phyloP scores from a whole-genome alignment of 2,888 invertebrate species.

The Archips xylosteana region DNA sequence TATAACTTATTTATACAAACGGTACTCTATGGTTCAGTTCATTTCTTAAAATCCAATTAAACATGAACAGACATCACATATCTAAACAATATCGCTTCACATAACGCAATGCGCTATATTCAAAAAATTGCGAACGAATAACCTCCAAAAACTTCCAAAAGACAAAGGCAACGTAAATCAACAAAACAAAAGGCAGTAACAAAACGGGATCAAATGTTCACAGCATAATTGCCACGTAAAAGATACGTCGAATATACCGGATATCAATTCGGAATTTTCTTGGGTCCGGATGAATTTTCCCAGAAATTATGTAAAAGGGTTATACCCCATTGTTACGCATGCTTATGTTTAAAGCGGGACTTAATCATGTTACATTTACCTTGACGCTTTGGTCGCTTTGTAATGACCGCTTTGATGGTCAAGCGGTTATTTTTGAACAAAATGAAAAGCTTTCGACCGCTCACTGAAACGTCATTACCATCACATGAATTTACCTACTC shows the following conservation, averaged over 20 bases:
- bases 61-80: too few relatives aligned
- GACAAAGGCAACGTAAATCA: slow-evolving; percentile 30
- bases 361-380: not conserved
- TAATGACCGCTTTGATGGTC: not conserved
- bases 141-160: slow-evolving; percentile 7
- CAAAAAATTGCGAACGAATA: not conserved
- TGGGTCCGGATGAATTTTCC: slow-evolving; percentile 1
- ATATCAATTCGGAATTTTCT: slow-evolving; percentile 20
- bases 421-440: not conserved
- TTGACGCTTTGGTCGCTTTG: slow-evolving; percentile 1
- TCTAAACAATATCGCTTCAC: too few relatives aligned
- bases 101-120: too few relatives aligned
- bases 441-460: not conserved
- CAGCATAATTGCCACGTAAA: slow-evolving; percentile 27
- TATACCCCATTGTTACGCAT: not conserved
- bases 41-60: too few relatives aligned
- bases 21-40: too few relatives aligned
- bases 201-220: slow-evolving; percentile 28
- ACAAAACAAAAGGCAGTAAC: slow-evolving; percentile 25
- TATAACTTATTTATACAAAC: too few relatives aligned
- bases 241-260: slow-evolving; percentile 24
- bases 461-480: not conserved
- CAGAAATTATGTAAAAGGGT: not conserved
- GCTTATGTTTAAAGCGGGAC: not conserved
- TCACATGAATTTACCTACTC: too few relatives aligned